Conservation (phyloP, 2,113 vertebrate genomes). For the Zingel zingel region DNA sequence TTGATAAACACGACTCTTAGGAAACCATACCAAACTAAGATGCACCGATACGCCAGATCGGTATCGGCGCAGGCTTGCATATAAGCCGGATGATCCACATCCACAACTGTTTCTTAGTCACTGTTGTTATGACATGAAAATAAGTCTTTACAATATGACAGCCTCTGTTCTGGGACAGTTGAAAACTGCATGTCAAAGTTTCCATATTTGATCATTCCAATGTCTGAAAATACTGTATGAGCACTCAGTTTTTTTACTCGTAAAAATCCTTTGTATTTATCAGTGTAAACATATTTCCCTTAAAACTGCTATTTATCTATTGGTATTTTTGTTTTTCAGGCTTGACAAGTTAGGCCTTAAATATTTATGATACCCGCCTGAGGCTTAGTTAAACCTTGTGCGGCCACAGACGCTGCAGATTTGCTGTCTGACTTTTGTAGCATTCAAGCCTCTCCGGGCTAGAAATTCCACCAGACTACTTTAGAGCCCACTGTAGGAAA, state of each 20-base stretch:
- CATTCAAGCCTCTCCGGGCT: not conserved
- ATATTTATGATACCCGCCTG: not conserved
- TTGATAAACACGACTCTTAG: not conserved
- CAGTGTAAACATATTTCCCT: not conserved
- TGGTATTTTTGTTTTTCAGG: not conserved
- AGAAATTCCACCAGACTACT: conserved; percentile 3
- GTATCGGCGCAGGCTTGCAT: too few species aligned
- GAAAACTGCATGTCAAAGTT: not conserved
- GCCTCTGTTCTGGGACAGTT: not conserved
- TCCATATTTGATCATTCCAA: not conserved
- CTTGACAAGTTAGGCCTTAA: not conserved
- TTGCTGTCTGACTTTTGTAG: conserved; percentile 14
- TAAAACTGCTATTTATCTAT: not conserved
- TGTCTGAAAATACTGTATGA: not conserved
- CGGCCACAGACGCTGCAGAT: not conserved
- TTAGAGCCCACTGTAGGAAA: conserved; percentile 32
- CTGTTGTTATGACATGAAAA: not conserved
- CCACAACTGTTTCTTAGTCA: not conserved
- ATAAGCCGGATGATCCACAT: not conserved
- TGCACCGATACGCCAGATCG: too few species aligned
- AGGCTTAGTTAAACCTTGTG: not conserved
- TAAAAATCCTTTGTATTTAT: not conserved
- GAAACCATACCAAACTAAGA: too few species aligned
- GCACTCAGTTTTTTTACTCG: not conserved
- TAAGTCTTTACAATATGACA: not conserved